phyloP scores from a whole-genome alignment of 2,888 invertebrate genomes.

The Beris chalybata region DNA sequence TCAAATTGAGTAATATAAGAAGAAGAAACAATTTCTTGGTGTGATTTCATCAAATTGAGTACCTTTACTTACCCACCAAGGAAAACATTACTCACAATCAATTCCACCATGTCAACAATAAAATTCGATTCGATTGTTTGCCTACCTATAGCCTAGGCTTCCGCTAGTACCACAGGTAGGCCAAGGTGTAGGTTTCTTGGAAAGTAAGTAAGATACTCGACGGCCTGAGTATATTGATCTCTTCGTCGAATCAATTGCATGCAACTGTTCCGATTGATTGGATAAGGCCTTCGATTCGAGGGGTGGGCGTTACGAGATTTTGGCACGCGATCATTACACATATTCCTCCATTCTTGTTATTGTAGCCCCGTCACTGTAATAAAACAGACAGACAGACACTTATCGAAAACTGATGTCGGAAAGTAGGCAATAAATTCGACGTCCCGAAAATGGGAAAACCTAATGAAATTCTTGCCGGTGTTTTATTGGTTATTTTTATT shows the following conservation, averaged over 20 bases:
- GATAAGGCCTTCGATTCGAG: not conserved
- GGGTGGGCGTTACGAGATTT: slow-evolving; percentile 30
- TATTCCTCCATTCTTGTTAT: not conserved
- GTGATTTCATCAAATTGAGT: slow-evolving; percentile 5
- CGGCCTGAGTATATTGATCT: not conserved
- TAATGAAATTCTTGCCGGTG: slow-evolving; percentile 22
- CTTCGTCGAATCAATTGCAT: slow-evolving; percentile 4
- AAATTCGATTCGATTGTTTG: slow-evolving; percentile 18
- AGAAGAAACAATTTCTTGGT: not conserved
- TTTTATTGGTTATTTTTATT: slow-evolving; percentile 6
- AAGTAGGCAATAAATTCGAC: slow-evolving; percentile 28
- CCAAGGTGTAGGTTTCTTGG: not conserved
- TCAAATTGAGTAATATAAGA: no score
- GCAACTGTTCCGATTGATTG: slow-evolving; percentile 8
- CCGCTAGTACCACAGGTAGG: not conserved
- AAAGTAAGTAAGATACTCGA: not conserved
- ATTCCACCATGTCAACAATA: slow-evolving; percentile 8
- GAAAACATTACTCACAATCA: slow-evolving; percentile 23
- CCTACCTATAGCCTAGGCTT: not conserved
- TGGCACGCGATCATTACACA: slow-evolving; percentile 35
- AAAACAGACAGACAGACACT: slow-evolving; percentile 16
- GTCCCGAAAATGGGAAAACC: slow-evolving; percentile 18
- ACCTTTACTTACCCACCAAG: slow-evolving; percentile 3
- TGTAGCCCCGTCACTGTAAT: not conserved
- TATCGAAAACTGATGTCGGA: slow-evolving; percentile 20